These are phyloP conservation scores for Chelonoidis abingdonii DNA, from an alignment of 2,113 vertebrate genomes.

Conservation along the genomic window DNA sequence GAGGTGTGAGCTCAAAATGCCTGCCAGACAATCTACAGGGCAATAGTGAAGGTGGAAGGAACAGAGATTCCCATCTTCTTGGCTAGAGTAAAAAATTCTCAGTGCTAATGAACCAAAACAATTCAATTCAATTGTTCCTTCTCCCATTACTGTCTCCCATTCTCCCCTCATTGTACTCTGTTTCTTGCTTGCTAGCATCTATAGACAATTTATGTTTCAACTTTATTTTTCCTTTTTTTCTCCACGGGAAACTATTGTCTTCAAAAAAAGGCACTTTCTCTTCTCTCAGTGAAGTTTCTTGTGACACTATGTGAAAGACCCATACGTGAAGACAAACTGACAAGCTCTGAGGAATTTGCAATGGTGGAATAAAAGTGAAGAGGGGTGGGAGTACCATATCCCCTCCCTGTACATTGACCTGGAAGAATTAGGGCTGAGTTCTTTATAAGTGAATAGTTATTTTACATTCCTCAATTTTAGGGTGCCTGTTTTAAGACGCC, in stretches of 20 bases:
- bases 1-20: neutral
- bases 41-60: neutral
- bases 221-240: neutral
- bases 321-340: neutral
- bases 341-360: fast-evolving
- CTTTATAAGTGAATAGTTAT: neutral
- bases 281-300: too few relatives aligned
- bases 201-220: neutral
- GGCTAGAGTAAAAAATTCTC: neutral
- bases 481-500: neutral
- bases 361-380: fast-evolving
- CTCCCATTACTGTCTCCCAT: neutral
- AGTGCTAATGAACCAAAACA: neutral
- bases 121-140: neutral
- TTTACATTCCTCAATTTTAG: neutral
- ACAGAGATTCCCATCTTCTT: neutral
- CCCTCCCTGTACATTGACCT: neutral
- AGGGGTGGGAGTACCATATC: neutral
- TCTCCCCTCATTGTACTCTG: neutral
- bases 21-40: neutral
- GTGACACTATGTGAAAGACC: neutral
- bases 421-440: neutral
- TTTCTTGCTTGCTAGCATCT: neutral
- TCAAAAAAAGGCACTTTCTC: neutral
- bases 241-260: neutral